Evolutionary conservation across 2,113 vertebrate species (phyloP).

Genomic region (Boleophthalmus pectinirostris): DNA sequence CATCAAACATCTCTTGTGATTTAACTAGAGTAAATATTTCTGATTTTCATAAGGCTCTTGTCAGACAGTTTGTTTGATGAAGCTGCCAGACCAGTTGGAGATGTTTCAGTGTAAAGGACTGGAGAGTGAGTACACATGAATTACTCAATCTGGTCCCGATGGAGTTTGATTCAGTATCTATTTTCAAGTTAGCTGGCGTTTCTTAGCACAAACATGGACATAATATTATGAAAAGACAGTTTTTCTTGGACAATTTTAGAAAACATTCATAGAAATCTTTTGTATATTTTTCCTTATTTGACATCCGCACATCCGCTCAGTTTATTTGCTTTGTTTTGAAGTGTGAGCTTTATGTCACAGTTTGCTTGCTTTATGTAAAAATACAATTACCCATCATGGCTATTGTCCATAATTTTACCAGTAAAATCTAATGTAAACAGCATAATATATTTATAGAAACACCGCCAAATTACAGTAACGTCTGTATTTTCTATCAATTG

Average conservation of each 20-base stretch:
- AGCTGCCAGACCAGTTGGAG: background rate
- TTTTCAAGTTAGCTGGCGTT: background rate
- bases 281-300: background rate
- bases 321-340: background rate
- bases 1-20: background rate
- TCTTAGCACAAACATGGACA: background rate
- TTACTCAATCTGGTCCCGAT: background rate
- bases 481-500: conserved; percentile 41
- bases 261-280: background rate
- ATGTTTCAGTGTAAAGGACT: background rate
- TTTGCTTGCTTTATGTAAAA: background rate
- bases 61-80: too few species aligned
- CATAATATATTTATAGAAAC: background rate
- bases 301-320: background rate
- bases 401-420: background rate
- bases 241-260: background rate
- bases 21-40: background rate
- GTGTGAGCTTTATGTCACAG: background rate
- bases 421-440: background rate
- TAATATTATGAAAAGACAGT: background rate
- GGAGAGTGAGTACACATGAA: background rate
- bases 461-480: background rate
- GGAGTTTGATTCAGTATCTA: background rate
- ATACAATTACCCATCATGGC: background rate
- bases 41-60: background rate